Percentiles rank a stretch among this genome's conserved stretches.
These are phyloP conservation scores for Eustalomyia histrio DNA, from an alignment of 2,888 invertebrate species.

Conservation along the genomic window DNA sequence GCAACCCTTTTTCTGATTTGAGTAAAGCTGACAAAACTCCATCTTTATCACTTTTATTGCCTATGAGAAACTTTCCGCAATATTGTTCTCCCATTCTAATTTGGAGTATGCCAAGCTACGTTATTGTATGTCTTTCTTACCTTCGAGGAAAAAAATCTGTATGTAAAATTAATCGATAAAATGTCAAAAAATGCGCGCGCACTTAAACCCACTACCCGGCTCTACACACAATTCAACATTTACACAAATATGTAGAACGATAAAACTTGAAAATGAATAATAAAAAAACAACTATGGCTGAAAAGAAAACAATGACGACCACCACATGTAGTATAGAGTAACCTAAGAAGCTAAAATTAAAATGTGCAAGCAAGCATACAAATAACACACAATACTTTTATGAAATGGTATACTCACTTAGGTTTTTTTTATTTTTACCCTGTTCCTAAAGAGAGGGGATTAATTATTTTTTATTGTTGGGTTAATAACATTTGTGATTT, in stretches of 20 bases:
- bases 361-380: slow-evolving; percentile 40
- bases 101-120: background rate
- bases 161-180: slow-evolving; percentile 60
- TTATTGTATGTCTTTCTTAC: slow-evolving; percentile 4
- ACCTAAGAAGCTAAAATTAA: slow-evolving; percentile 10
- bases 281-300: slow-evolving; percentile 57
- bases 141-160: slow-evolving; percentile 45
- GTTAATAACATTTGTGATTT: slow-evolving; percentile 62
- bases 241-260: slow-evolving; percentile 4
- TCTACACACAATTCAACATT: background rate
- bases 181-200: slow-evolving; percentile 61
- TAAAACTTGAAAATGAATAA: slow-evolving; percentile 42
- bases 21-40: background rate
- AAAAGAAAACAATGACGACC: slow-evolving; percentile 49
- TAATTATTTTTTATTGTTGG: slow-evolving; percentile 58
- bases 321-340: slow-evolving; percentile 45
- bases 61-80: background rate
- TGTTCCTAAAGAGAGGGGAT: slow-evolving; percentile 41
- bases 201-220: slow-evolving; percentile 40
- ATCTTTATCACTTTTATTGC: slow-evolving; percentile 17
- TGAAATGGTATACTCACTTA: slow-evolving; percentile 21
- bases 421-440: slow-evolving; percentile 21
- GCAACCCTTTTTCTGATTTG: slow-evolving; percentile 32
- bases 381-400: slow-evolving; percentile 23
- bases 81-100: slow-evolving; percentile 28